Conservation (phyloP, 2,113 vertebrate genomes). For the Gymnorhina tibicen region DNA sequence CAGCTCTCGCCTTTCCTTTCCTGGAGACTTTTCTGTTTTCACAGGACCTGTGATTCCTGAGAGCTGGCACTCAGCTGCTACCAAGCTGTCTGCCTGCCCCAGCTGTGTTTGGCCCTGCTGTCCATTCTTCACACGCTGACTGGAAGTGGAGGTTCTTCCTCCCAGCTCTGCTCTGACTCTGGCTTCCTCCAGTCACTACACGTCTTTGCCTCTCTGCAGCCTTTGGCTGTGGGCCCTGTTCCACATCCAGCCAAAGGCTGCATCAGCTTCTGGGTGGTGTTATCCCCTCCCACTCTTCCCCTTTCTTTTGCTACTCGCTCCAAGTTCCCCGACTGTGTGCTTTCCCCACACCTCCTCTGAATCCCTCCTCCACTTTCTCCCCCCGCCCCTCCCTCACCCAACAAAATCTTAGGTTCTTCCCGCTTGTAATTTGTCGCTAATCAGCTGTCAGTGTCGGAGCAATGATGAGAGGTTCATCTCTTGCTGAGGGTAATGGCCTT, state of each 20-base stretch:
- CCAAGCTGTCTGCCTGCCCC: not conserved
- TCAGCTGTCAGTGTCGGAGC: constrained; percentile 92
- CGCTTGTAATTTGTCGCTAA: constrained; percentile 98
- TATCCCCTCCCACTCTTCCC: not conserved
- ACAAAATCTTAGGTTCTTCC: constrained; percentile 76
- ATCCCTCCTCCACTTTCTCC: not conserved
- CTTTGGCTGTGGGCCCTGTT: not conserved
- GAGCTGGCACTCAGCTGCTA: not conserved
- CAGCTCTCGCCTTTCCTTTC: not conserved
- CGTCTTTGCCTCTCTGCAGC: not conserved
- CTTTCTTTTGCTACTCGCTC: not conserved
- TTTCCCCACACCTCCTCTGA: not conserved
- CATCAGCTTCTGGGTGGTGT: not conserved
- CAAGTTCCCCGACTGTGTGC: not conserved
- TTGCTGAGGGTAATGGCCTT: constrained; percentile 97
- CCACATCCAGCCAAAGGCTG: not conserved
- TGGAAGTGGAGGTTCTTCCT: not conserved
- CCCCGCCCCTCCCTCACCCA: constrained; percentile 16
- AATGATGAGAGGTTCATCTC: constrained; percentile 93
- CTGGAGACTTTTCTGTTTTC: not conserved
- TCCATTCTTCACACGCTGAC: not conserved
- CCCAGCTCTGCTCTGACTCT: not conserved
- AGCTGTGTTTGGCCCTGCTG: not conserved
- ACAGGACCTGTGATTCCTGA: rapidly evolving
- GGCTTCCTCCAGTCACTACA: not conserved